Evolutionary conservation across 2,113 vertebrate genomes (phyloP), one percentile per base, ranked within the genome.

Genomic region (Podocnemis expansa): DNA sequence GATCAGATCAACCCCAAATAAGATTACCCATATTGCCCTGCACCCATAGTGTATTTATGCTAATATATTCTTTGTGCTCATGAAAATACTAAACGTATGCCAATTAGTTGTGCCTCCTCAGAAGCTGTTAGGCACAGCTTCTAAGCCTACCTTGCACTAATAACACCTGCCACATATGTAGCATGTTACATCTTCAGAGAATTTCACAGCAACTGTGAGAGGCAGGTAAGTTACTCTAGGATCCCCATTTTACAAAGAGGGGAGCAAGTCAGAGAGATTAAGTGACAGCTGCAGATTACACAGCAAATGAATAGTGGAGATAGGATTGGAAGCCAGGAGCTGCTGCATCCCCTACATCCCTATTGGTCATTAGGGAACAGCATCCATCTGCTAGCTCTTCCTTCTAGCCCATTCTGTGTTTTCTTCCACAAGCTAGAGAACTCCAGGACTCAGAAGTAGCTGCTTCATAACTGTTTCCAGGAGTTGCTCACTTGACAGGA

Each of bases 361-460:
- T 49, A 51, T 29, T 90, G 70, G 19, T 60, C 29, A 55, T 16
- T 17, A 8, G 5, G 2, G 0, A 16, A 29, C 45, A 55, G 11
- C 60, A 38, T 43, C 21, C 38, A 22, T 54, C 41, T 24, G 43
- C 38, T 27, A 45, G 24, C 6, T 4, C 38, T 29, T 13, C 41
- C 13, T 45, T 76, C 13, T 12, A 25, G 6, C 45, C 73, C 7
- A 25, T 43, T 76, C 29, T 27, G 29, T 45, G 43, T 16, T 9
- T 0, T 2, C 11, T 3, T 6, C 4, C 11, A 21, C 9, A 47
- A 10, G 70, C 25, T 13, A 67, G 75, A 54, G 88, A 2, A 13
- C 0, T 0, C 47, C 45, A 58, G 75, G 17, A 25, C 31, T 88
- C 76, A 47, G 5, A 4, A 41, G 87, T 87, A 38, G 43, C 21